phyloP scores from a whole-genome alignment of 2,888 invertebrate genomes.

The Pseudolycoriella hygida region DNA sequence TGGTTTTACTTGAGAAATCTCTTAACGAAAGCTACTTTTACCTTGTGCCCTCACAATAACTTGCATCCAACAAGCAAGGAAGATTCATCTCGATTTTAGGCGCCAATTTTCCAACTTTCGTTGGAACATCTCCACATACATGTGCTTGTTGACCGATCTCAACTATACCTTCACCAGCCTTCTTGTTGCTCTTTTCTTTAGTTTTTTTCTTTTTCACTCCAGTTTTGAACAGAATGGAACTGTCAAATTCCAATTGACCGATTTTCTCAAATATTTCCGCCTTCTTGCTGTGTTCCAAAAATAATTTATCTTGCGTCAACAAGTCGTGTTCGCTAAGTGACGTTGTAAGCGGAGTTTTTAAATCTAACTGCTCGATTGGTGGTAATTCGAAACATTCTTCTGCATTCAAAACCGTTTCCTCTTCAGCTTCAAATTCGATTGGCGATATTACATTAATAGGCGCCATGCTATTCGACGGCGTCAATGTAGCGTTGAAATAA shows the following conservation, averaged over 20 bases:
- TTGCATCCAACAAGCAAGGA: conserved; percentile 32
- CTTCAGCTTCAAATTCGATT: conserved; percentile 27
- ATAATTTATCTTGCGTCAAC: conserved; percentile 8
- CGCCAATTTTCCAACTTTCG: not conserved
- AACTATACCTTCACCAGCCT: conserved; percentile 18
- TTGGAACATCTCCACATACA: conserved; percentile 1
- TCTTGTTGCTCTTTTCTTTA: not conserved
- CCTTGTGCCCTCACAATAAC: conserved; percentile 23
- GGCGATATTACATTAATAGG: conserved; percentile 19
- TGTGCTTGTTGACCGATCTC: conserved; percentile 21
- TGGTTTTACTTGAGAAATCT: not conserved
- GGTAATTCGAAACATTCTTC: conserved; percentile 62
- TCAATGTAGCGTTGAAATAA: not conserved
- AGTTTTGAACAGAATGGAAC: conserved; percentile 47
- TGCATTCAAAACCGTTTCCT: conserved; percentile 35
- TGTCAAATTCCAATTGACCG: conserved; percentile 52
- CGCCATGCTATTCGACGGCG: not conserved
- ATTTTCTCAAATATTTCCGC: conserved; percentile 51
- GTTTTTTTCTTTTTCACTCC: conserved; percentile 17
- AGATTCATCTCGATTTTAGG: conserved; percentile 13
- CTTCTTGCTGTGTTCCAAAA: conserved; percentile 28
- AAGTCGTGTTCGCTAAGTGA: conserved; percentile 6
- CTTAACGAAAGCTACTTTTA: conserved; percentile 5
- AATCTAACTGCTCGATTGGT: conserved; percentile 34
- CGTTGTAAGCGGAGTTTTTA: conserved; percentile 24